Evolutionary conservation across 1,140 invertebrate species (phyloP), one percentile per base, ranked within the genome.

Genomic region (Drosophila parvula): DNA sequence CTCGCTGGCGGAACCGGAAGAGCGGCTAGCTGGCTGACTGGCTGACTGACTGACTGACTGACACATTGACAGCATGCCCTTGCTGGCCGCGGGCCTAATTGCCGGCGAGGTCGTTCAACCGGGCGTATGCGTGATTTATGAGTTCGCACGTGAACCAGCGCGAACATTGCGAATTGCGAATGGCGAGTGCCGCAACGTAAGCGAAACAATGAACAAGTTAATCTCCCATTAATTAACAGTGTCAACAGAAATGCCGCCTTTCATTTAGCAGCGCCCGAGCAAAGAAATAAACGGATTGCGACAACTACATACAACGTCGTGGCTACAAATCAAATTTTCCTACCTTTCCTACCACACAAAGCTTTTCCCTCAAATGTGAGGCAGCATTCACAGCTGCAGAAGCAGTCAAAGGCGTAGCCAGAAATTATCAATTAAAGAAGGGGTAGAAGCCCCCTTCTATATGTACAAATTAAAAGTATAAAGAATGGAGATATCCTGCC

Each of bases 41-140:
- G 5, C 32, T 51, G 45, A 12, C 10, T 56, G 64, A 45, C 22
- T 41, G 65, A 44, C 61, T 36, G 65, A 67, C 53, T 86, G 73
- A 76, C 77, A 79, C 60, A 75, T 56, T 59, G 38, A 74, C 55
- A 79, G 61, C 40, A 60, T 58, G 41, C 51, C 61, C 60, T 65
- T 47, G 56, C 51, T 45, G 71, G 60, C 50, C 53, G 63, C 70
- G 30, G n/a, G 51, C 63, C 83, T 79, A 81, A 81, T 86, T 86
- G 81, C 63, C 84, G 57, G 30, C 75, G 68, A 60, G 84, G 81
- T 89, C 84, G 74, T 89, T 89, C 74, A 89, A 89, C 84, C 80
- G 77, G 74, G 80, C 84, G 80, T 81, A 80, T 88, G 80, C 80
- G 84, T 89, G 83, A 88, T 84, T 84, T 88, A 80, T 88, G 64